Evolutionary conservation across 1,140 invertebrate genomes (phyloP), one percentile per base, ranked within the genome.

Genomic region (Chlorops oryzae): DNA sequence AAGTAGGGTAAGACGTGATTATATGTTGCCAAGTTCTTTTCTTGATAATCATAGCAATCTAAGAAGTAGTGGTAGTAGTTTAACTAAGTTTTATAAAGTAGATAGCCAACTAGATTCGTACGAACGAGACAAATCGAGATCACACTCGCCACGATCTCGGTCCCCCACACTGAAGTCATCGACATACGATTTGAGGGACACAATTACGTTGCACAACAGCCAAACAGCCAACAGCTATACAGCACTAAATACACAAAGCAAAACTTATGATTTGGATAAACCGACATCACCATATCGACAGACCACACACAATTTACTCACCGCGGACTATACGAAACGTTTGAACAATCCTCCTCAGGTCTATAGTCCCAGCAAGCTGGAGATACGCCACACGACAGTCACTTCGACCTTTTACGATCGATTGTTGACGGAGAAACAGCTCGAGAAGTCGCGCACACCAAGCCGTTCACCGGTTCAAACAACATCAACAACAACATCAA

Each of bases 11-110:
- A 65, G 65, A 67, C 62, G 69, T 67, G 68, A 69, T 69, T 66
- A 59, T 54, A 56, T 67, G 57, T 63, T 70, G 64, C 66, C 67
- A 70, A 70, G 70, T 70, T 63, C 28, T 44, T 49, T 58, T 55
- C 54, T 24, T 47, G 63, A 69, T 66, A 62, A 65, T 58, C 55
- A 50, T 70, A 66, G 63, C 55, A 59, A 66, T 49, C 49, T 61
- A 58, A 68, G 61, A 66, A 69, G 62, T 57, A 57, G 51, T 69
- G 66, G 62, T 57, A 57, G 51, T 70, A 70, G 66, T 65, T 66
- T 70, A 70, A 69, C 63, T 56, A 65, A 65, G 59, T 66, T 70
- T 69, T 61, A 69, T 58, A 69, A 70, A 69, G 66, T 70, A 70
- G 66, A 70, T 70, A 70, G 65, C 59, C 62, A 70, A 67, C 64